Evolutionary conservation across 23 tunicate species (phyloP).

Genomic region (Clavelina lepadiformis): DNA sequence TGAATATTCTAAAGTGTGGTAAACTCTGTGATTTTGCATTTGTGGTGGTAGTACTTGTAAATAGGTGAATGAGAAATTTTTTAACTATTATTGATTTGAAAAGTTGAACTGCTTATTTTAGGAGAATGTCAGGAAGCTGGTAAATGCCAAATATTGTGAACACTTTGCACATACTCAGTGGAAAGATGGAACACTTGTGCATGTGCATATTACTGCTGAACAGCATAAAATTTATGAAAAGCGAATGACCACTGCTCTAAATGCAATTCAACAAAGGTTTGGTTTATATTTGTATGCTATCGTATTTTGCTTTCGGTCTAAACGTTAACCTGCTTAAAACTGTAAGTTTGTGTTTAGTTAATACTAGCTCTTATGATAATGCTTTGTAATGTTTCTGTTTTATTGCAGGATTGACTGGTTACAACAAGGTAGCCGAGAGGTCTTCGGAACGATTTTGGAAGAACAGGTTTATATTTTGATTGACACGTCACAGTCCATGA

Average conservation of each 20-base stretch:
- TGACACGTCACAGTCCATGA: slow-evolving; percentile 88
- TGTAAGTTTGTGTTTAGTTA: too few species aligned
- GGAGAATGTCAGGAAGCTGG: slow-evolving; percentile 58
- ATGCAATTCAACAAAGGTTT: slow-evolving; percentile 76
- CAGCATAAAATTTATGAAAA: slow-evolving; percentile 50
- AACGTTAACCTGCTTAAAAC: too few species aligned
- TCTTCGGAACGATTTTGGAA: slow-evolving; percentile 86
- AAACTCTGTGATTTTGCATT: not conserved
- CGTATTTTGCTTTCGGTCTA: too few species aligned
- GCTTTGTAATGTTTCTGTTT: too few species aligned
- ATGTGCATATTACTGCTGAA: slow-evolving; percentile 88
- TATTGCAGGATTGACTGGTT: slow-evolving; percentile 74
- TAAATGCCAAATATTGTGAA: slow-evolving; percentile 88
- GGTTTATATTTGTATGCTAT: not conserved
- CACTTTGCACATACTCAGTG: slow-evolving; percentile 83
- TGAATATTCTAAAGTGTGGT: not conserved
- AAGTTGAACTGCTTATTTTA: slow-evolving; percentile 1
- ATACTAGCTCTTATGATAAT: too few species aligned
- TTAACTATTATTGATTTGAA: too few species aligned
- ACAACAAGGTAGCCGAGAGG: slow-evolving; percentile 93
- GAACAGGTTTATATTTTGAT: slow-evolving; percentile 81
- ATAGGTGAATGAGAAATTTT: not conserved
- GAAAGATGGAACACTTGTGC: slow-evolving; percentile 76
- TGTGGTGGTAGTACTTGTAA: not conserved
- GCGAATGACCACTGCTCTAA: slow-evolving; percentile 63